Conservation (phyloP, 2,797 vertebrate genomes). For the Cacajao melanocephalus region DNA sequence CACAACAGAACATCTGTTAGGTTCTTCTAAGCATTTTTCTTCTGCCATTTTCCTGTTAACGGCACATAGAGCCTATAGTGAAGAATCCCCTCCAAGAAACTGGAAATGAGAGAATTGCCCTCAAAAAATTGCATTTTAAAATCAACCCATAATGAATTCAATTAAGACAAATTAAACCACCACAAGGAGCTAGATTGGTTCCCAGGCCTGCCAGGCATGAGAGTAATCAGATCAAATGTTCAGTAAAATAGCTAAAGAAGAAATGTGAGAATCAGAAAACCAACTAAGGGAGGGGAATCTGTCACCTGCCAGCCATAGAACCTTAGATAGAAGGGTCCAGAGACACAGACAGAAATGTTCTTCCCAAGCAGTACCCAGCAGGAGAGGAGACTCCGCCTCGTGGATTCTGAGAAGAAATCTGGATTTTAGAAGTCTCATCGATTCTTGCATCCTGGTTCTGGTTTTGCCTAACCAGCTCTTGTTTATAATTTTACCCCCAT, state of each 20-base stretch:
- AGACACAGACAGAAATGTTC: background rate
- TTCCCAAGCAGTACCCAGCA: background rate
- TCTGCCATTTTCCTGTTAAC: background rate
- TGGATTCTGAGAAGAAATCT: background rate
- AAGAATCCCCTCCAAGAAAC: background rate
- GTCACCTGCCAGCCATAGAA: constrained; percentile 12
- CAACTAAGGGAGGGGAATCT: background rate
- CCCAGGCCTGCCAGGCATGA: background rate
- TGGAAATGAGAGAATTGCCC: background rate
- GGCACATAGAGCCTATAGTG: background rate
- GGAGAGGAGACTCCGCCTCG: background rate
- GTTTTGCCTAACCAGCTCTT: background rate
- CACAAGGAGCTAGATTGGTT: constrained; percentile 12
- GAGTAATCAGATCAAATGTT: constrained; percentile 45
- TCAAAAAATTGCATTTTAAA: constrained; percentile 53
- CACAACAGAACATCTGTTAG: background rate
- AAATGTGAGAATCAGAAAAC: constrained; percentile 16
- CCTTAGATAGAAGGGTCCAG: background rate
- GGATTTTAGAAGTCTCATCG: background rate
- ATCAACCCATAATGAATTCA: constrained; percentile 37
- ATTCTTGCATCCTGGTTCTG: background rate
- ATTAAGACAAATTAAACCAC: constrained; percentile 1
- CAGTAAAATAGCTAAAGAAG: background rate
- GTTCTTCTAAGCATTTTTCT: background rate
- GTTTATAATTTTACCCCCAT: background rate